Conservation (phyloP, 1,140 invertebrate genomes). For the Ostrea edulis region DNA sequence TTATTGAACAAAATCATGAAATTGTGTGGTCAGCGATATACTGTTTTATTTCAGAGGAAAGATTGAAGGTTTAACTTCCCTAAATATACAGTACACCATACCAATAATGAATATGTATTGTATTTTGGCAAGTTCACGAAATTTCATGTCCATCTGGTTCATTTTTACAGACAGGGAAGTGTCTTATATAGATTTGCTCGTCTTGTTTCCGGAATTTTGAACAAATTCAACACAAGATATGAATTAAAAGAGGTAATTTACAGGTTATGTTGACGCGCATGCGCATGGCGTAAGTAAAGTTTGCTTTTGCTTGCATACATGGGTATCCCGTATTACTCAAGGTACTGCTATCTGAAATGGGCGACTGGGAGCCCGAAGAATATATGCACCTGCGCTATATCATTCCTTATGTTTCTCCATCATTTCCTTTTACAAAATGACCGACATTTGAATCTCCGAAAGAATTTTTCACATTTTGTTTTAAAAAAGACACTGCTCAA, state of each 20-base stretch:
- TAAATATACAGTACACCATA: too few species aligned
- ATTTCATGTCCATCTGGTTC: background rate
- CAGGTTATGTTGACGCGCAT: background rate
- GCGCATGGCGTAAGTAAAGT: background rate
- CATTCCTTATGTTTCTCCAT: background rate
- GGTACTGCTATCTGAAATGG: background rate
- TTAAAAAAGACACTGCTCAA: background rate
- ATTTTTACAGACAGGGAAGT: conserved; percentile 85
- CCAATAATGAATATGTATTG: too few species aligned
- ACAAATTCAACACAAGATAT: conserved; percentile 86
- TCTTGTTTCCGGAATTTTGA: conserved; percentile 86
- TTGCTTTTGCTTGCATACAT: background rate
- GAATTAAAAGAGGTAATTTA: conserved; percentile 86
- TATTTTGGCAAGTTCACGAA: background rate
- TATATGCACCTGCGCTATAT: background rate
- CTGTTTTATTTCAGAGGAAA: too few species aligned
- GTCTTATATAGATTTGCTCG: conserved; percentile 85
- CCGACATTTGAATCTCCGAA: background rate
- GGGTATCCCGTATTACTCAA: background rate
- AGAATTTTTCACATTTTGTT: background rate
- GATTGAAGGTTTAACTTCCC: too few species aligned
- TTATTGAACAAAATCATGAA: too few species aligned
- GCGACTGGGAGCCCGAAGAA: too few species aligned
- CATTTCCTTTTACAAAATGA: background rate
- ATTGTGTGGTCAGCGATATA: too few species aligned